A percentile compares a stretch with the other conserved stretches of the same genome.
Evolutionary conservation across 2,888 invertebrate species (phyloP).

Genomic region (Sarcophaga rosellei): DNA sequence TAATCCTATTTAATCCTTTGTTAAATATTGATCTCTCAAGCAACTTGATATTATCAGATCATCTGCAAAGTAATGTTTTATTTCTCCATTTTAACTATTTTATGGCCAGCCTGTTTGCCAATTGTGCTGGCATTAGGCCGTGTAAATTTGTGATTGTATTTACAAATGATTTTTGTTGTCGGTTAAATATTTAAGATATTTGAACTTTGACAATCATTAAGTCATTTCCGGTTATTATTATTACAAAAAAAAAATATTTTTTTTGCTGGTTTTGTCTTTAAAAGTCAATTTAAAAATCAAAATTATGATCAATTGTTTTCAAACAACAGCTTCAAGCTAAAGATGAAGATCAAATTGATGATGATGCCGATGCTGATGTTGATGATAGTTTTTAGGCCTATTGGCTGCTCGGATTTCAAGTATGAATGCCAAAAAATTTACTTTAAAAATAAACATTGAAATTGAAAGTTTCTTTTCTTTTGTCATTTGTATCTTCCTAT

Average conservation of each 20-base stretch:
- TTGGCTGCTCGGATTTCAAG: neutral
- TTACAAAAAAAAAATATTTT: neutral
- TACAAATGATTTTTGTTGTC: neutral
- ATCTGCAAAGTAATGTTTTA: too few species aligned
- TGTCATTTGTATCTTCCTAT: too few species aligned
- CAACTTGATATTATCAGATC: too few species aligned
- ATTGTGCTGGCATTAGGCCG: neutral
- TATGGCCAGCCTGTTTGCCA: too few species aligned
- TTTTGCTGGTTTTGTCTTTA: neutral
- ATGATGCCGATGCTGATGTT: neutral
- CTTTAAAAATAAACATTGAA: conserved; percentile 30
- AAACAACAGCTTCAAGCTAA: neutral
- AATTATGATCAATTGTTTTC: neutral
- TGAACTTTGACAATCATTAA: conserved; percentile 38
- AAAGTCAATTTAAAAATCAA: neutral
- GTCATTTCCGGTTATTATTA: too few species aligned
- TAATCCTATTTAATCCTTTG: too few species aligned
- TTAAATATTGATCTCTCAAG: too few species aligned
- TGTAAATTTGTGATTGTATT: neutral
- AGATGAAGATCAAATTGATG: neutral
- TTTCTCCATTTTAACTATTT: too few species aligned
- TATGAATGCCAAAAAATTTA: neutral
- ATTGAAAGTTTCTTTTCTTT: conserved; percentile 17
- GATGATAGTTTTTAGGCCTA: conserved; percentile 11
- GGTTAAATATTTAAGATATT: neutral